phyloP scores from a whole-genome alignment of 2,888 invertebrate species.

The Camptogramma bilineatum region DNA sequence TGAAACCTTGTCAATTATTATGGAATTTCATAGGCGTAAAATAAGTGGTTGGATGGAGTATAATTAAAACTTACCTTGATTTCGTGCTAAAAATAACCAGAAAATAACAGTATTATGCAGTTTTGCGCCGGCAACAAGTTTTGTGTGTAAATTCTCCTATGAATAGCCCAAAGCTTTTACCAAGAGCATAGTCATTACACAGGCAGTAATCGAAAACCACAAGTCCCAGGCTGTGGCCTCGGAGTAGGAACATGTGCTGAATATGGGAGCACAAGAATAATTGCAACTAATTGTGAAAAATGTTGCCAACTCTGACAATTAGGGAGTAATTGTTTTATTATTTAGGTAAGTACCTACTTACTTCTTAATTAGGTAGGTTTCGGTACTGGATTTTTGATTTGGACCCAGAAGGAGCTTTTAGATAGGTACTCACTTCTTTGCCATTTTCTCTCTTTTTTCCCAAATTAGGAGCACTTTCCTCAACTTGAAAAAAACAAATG shows the following conservation, averaged over 20 bases:
- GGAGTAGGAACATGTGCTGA: constrained; percentile 72
- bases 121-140: neutral
- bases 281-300: constrained; percentile 60
- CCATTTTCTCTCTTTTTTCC: too few species aligned
- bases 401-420: too few species aligned
- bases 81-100: neutral
- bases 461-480: neutral
- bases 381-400: too few species aligned
- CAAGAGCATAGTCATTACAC: constrained; percentile 61
- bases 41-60: too few species aligned
- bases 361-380: too few species aligned
- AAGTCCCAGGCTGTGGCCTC: constrained; percentile 71
- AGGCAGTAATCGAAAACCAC: constrained; percentile 76
- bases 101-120: too few species aligned
- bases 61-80: too few species aligned
- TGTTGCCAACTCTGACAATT: constrained; percentile 16
- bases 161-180: constrained; percentile 60
- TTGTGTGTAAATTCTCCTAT: constrained; percentile 35
- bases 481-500: too few species aligned
- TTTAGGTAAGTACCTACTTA: too few species aligned
- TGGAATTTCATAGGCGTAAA: too few species aligned
- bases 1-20: too few species aligned
- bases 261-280: constrained; percentile 66
- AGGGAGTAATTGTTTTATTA: neutral
- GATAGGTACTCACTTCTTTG: neutral